Base-by-base conservation (phyloP, 2,888 invertebrate genomes). In the Linyphia triangularis region DNA sequence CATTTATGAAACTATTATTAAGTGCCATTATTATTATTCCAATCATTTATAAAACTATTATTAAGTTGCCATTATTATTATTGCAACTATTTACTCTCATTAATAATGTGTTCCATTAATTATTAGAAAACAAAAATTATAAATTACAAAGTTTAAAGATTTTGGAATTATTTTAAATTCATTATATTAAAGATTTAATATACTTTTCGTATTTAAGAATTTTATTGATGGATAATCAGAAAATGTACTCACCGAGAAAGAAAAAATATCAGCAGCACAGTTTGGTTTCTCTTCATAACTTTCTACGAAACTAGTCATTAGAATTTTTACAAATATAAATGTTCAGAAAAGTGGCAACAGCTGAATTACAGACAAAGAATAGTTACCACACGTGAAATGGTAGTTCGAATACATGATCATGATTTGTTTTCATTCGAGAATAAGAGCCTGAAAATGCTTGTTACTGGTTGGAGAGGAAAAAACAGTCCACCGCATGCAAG, bases 301-400 rank as follows among this genome's bases (percentile, higher is more conserved):
- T 77, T 69, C 22, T 19, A 69, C 30, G 9, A 40, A 59, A 69
- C 59, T 19, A 67, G 28, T 33, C 84, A 85, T 85, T 24, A 59
- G 67, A 77, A 40, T 57, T 13, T 33, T n/a, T 40, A 26, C 30
- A 37, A 43, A 85, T 77, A 85, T 51, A 51, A 51, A 59, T 19
- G 43, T 51, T 43, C 30, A 22, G n/a, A 30, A 26, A n/a, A 85
- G 57, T 59, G 84, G 84, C 84, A 75, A 85, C 84, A 85, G 84
- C 77, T 77, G 77, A 37, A 40, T 33, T 43, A 10, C 26, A 16
- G 33, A 70, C 37, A 9, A 37, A 77, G 16, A 77, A 40, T 40
- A 7, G 37, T 43, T 33, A 61, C 63, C 61, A 26, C 77, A 26
- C 63, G 43, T 16, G n/a, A 19, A 28, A 33, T 67, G n/a, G 26